Base-by-base conservation (phyloP, 2,888 invertebrate genomes). In the Orthosia gracilis region DNA sequence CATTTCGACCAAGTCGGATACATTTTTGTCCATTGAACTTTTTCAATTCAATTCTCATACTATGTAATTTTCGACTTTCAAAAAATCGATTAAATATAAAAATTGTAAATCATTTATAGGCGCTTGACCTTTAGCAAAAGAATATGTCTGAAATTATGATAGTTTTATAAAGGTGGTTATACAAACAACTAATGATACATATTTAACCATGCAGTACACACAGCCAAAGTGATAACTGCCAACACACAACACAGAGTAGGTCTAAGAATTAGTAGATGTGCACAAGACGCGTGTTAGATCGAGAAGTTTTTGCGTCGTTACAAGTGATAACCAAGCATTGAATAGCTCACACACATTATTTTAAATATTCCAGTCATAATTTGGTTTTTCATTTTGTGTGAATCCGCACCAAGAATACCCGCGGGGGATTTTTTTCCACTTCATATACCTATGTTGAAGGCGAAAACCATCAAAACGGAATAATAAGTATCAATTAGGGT, bases 251-350 rank as follows among this genome's bases (percentile, higher is more conserved):
- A 87, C 66, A 81, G 73, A 81, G 80, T 40, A 40, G 40, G 9
- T 40, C 40, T 40, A 40, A 40, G 40, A 68, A 83, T 83, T 83
- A 87, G 86, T 76, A 57, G 64, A 69, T 83, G 82, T 80, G 84
- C 80, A 84, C 68, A 72, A 81, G 81, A 85, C 80, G 81, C 76
- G 81, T 82, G 86, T 82, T 82, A 85, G 72, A 84, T 73, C 73
- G 54, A 74, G 45, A 58, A 69, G n/a, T 54, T 65, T 17, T 45
- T 57, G 61, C 61, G 31, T 66, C 45, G 64, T 76, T 78, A 65
- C 40, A 52, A 76, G 47, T 73, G 26, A 73, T 67, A 76, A 83
- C 86, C 76, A 89, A 89, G 90, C 88, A 79, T 84, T 78, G 78
- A 84, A 87, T 65, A 79, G 5, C 52, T 26, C 40, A 50, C 13